These are phyloP conservation scores for Nephrotoma flavescens DNA, from an alignment of 2,888 invertebrate species.

Conservation along the genomic window DNA sequence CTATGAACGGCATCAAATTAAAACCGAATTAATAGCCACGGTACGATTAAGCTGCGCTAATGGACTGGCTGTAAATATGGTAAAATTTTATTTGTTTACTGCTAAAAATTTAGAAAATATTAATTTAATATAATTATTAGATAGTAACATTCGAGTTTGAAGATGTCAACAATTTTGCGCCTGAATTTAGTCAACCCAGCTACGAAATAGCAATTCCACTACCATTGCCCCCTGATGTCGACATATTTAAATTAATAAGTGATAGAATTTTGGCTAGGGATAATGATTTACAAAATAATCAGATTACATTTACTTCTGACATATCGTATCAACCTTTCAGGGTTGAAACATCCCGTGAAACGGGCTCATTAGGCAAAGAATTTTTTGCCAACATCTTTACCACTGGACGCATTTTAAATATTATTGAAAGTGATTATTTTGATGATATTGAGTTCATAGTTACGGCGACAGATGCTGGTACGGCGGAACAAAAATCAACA, in stretches of 20 bases:
- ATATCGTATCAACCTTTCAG: slow-evolving; percentile 11
- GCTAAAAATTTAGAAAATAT: background rate
- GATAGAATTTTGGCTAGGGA: slow-evolving; percentile 17
- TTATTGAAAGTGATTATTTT: slow-evolving; percentile 4
- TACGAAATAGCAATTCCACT: slow-evolving; percentile 18
- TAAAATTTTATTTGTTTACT: background rate
- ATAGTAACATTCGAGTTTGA: slow-evolving; percentile 16
- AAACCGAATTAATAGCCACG: background rate
- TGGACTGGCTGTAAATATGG: background rate
- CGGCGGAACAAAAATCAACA: background rate
- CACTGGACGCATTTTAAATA: slow-evolving; percentile 13
- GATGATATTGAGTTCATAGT: slow-evolving; percentile 16
- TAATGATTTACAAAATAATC: slow-evolving; percentile 17
- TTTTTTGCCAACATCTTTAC: slow-evolving; percentile 16
- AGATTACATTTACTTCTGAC: slow-evolving; percentile 16
- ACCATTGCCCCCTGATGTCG: slow-evolving; percentile 18
- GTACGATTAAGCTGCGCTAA: background rate
- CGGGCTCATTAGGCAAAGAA: slow-evolving; percentile 12
- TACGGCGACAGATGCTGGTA: slow-evolving; percentile 14
- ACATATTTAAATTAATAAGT: slow-evolving; percentile 14
- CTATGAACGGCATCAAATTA: background rate
- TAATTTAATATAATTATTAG: slow-evolving; percentile 7
- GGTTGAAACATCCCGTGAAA: slow-evolving; percentile 13
- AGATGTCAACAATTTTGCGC: slow-evolving; percentile 16
- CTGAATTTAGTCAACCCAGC: slow-evolving; percentile 14